Base-by-base conservation (phyloP, 2,888 invertebrate species). In the Linnaemya tessellans region DNA sequence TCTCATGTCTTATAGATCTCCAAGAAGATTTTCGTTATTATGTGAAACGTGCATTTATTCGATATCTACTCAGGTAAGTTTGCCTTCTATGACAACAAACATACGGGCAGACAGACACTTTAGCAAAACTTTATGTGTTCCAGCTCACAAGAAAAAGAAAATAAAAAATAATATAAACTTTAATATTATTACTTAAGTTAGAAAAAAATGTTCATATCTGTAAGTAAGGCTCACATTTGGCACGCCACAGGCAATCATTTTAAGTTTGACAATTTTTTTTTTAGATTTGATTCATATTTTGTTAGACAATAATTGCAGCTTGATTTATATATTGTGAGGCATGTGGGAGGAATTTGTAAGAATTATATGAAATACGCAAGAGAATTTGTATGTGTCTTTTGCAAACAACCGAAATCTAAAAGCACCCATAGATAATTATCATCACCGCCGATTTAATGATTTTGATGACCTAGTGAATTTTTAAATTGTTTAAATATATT, bases 11-110 rank as follows among this genome's bases (percentile, higher is more conserved):
- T 62, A 89, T 92, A 84, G 93, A 93, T 89, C 89, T 93, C 70
- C 93, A 93, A 88, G 92, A 93, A 88, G 93, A 93, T 88, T 93
- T 91, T 89, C 91, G 92, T 67, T 92, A 90, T 87, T 87, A 90
- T 86, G 90, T 92, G 68, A 93, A 93, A 89, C 91, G 92, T 80
- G 88, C 90, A 56, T 92, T 93, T 78, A 74, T 93, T n/a, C 91
- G 92, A 70, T 92, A 92, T 89, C 88, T 93, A 62, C 88, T 93
- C 38, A 89, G 89, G 91, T 92, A 88, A 89, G 87, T 86, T 51
- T 73, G 38, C 10, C 2, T 65, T 7, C 22, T 25, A 30, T 22
- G 58, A 9, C 4, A 41, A 51, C 18, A 35, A n/a, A 58, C 58
- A 18, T 13, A 68, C 56, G 54, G 35, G 41, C 56, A 68, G 35